Base-by-base conservation (phyloP, 2,113 vertebrate genomes). In the Mustelus asterias region DNA sequence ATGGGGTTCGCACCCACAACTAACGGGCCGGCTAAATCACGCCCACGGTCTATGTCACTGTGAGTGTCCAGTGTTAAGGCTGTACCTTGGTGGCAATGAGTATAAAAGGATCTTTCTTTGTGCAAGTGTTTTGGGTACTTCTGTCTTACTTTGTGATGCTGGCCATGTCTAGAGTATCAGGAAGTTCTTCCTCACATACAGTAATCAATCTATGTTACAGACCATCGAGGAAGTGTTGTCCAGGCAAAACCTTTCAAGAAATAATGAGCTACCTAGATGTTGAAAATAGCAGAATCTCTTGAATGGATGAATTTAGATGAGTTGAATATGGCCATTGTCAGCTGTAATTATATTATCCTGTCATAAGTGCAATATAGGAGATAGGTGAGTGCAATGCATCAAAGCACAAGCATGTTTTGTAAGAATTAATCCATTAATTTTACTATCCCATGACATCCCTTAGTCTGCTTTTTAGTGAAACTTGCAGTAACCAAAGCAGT, bases 341-440 rank as follows among this genome's bases (percentile, higher is more conserved):
- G 58, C 54, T 58, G 26, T 89, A 89, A 60, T 89, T 89, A 89
- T 58, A 48, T 89, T 58, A 89, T 2, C 11, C 22, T 58, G 24
- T 33, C 58, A 60, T 9, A 54, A 13, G 70, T 72, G 26, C 26
- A 72, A 29, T 70, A 33, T 33, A 29, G 44, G 16, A 24, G 26
- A 29, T 48, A 88, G 58, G 54, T 89, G 86, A 26, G 26, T 58
- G 48, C 2, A 33, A 26, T 9, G 22, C 20, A 60, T 60, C 41
- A 89, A 60, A 89, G 86, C 3, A 89, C 26, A 89, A 89, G 26
- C 48, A 60, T 29, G 48, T 29, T 58, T 89, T 60, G 9, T 20
- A 89, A 89, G 86, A 26, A 89, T 89, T 89, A 88, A 88, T 22
- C 44, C 48, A 44, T 41, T 44, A 86, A 86, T 86, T 86, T 86